Evolutionary conservation across 2,797 vertebrate genomes (phyloP).

Genomic region (Myotis pilosus): DNA sequence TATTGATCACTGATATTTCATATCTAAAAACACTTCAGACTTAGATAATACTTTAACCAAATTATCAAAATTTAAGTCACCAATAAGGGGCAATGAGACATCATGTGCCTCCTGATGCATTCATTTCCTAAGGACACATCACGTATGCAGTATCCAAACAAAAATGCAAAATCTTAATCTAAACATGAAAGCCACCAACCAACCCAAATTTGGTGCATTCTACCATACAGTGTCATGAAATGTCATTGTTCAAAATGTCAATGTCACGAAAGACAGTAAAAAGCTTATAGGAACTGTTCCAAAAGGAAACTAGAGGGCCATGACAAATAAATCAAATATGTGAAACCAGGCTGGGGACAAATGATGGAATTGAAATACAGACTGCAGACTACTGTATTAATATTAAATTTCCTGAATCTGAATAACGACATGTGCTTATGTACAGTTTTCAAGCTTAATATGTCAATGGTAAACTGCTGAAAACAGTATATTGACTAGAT

Average conservation of each 20-base stretch:
- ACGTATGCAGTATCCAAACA: neutral
- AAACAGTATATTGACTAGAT: conserved; percentile 1
- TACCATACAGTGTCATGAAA: conserved; percentile 39
- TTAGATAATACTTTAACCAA: conserved; percentile 21
- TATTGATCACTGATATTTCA: neutral
- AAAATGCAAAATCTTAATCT: neutral
- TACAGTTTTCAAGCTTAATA: neutral
- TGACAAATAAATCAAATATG: conserved; percentile 30
- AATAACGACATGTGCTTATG: neutral
- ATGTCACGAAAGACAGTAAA: conserved; percentile 8
- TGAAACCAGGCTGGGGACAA: neutral
- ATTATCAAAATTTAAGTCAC: conserved; percentile 43
- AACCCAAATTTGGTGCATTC: conserved; percentile 17
- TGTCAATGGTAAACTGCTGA: neutral
- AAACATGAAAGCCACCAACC: neutral
- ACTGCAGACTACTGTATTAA: neutral
- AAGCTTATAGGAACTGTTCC: conserved; percentile 17
- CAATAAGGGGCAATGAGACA: neutral
- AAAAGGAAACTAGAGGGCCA: conserved; percentile 26
- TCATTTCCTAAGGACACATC: neutral
- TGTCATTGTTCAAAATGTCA: conserved; percentile 34
- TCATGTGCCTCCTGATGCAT: neutral
- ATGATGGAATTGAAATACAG: neutral
- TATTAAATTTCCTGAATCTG: conserved; percentile 30
- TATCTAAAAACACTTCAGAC: conserved; percentile 44